Evolutionary conservation across 2,797 vertebrate genomes (phyloP).

Genomic region (Rhynchonycteris naso): DNA sequence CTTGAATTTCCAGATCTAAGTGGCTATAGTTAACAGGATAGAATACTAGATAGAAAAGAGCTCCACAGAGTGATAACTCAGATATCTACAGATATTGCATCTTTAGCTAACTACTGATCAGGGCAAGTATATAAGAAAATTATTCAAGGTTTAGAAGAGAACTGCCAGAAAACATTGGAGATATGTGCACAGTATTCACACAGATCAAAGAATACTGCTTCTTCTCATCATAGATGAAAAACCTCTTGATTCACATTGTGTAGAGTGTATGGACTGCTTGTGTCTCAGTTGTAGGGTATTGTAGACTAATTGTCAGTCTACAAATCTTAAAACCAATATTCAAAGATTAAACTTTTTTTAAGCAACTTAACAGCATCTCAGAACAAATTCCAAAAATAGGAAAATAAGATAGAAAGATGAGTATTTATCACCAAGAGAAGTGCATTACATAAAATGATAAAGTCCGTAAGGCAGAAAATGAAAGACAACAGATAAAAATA

Average conservation of each 20-base stretch:
- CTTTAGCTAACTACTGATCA: neutral
- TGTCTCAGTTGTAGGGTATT: accelerated
- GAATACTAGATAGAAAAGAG: neutral
- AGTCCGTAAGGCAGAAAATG: neutral
- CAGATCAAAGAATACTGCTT: neutral
- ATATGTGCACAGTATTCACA: neutral
- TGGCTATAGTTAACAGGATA: neutral
- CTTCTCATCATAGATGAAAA: neutral
- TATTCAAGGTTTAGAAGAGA: neutral
- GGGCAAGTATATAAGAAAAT: neutral
- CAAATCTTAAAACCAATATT: neutral
- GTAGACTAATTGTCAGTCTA: neutral
- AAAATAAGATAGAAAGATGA: neutral
- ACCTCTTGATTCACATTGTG: neutral
- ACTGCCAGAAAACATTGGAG: neutral
- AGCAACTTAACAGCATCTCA: neutral
- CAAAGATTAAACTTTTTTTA: neutral
- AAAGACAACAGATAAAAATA: neutral
- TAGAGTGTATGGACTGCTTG: neutral
- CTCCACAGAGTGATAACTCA: neutral
- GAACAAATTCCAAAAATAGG: neutral
- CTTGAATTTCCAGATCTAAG: accelerated
- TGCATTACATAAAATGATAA: neutral
- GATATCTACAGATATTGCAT: neutral
- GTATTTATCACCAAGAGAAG: neutral